Base-by-base conservation (phyloP, 2,797 vertebrate species). In the Numenius phaeopus region DNA sequence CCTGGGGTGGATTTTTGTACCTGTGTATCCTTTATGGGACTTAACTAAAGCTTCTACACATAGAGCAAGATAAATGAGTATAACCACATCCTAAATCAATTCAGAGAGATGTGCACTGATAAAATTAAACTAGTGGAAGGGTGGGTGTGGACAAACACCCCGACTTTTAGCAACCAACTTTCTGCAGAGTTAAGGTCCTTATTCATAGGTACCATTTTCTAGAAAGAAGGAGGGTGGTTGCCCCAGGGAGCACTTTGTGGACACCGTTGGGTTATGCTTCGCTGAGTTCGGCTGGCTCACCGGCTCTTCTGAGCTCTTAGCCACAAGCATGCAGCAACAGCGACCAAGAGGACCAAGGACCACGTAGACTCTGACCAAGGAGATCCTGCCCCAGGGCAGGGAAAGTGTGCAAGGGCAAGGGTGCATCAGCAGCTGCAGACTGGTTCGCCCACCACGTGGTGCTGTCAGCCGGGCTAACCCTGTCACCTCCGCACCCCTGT, bases 261-360 rank as follows among this genome's bases (percentile, higher is more conserved):
- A 59, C 62, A 59, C 27, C 3, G 0, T 0, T 46, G 37, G 29
- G n/a, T 50, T 66, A 32, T 7, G 9, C 17, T 83, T 90, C n/a
- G 62, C 52, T 14, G 34, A 26, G 49, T 71, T 49, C 9, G 2
- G 7, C n/a, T 30, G 23, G 2, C n/a, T 75, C 40, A 37, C 14
- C 2, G 5, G 40, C 21, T 49, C 13, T 78, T 70, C 27, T 1
- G 62, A 76, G 70, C 40, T 65, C 47, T 77, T n/a, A 76, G 24
- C 50, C 80, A 82, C 52, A 82, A 37, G 42, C n/a, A 61, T 1
- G 1, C 2, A 30, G 77, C 23, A 67, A 81, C 5, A 79, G 67
- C 6, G 3, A 73, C 27, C 57, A 54, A 11, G 10, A 67, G 64
- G 55, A 80, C 55, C 22, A 17, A 75, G 57, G 37, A 39, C 47